Evolutionary conservation across 2,113 vertebrate genomes (phyloP), one percentile per base, ranked within the genome.

Genomic region (Sander vitreus): DNA sequence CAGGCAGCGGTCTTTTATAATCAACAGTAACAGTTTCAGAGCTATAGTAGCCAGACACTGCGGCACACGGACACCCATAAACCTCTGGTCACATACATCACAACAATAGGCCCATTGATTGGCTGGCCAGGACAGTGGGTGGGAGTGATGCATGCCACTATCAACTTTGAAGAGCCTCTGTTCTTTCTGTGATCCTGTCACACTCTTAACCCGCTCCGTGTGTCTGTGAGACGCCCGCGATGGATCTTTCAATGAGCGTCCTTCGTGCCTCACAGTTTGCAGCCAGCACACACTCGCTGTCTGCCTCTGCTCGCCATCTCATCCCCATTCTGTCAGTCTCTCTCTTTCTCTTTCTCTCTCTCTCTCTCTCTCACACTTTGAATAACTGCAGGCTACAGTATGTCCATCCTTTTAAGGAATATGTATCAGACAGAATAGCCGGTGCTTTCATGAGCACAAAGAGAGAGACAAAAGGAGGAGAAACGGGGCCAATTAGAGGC

Each of bases 401-500:
- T 76, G 82, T 90, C 84, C 45, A 76, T 33, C 66, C 78, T 87
- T 91, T 87, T 84, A 73, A 85, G 79, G 89, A 85, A 80, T 66
- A 80, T 64, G 66, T 84, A 88, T 91, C 69, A 80, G 71, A 87
- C 48, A 47, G 85, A 88, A 55, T 88, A 85, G 78, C 76, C 58
- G 10, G 18, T 69, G 74, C 89, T 82, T 90, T 92, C 75, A 89
- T 77, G 79, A 88, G 81, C 82, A 88, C 85, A 91, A 91, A 90
- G 84, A 81, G 70, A 77, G 67, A 87, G 85, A 87, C 86, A 88
- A 91, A 87, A 92, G 82, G 70, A 78, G 84, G 72, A 89, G 89
- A 91, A 93, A 90, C 83, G 80, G 84, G 89, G 92, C 92, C 91
- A 93, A 94, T 94, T 94, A 93, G 90, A 84, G 84, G 90, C 92